Evolutionary conservation across 2,888 invertebrate species (phyloP).

Genomic region (Nasonovia ribisnigri): DNA sequence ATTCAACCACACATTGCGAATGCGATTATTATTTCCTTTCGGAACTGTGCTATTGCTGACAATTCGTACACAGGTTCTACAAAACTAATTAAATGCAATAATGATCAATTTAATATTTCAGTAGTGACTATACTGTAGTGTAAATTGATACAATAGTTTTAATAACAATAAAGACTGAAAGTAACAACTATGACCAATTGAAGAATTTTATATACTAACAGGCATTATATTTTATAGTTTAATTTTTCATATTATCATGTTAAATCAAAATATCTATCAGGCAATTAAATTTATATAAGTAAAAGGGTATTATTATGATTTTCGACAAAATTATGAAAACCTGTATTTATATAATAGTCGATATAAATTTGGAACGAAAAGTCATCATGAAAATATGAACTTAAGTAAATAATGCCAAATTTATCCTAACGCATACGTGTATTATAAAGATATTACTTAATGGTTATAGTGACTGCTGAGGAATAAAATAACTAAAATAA

Average conservation of each 20-base stretch:
- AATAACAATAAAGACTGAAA: constrained; percentile 1
- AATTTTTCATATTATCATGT: background rate
- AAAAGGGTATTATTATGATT: background rate
- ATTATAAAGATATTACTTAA: background rate
- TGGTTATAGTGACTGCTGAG: background rate
- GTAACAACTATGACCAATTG: background rate
- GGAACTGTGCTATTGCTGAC: background rate
- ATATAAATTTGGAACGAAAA: background rate
- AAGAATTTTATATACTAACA: background rate
- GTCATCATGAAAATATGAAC: background rate
- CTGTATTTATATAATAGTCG: background rate
- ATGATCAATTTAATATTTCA: background rate
- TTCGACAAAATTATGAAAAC: background rate
- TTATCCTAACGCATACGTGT: background rate
- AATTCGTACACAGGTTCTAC: background rate
- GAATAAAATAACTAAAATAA: background rate
- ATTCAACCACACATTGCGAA: background rate
- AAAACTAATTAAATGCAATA: background rate
- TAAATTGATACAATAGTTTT: background rate
- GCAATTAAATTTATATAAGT: background rate
- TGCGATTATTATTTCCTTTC: background rate
- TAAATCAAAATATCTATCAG: too few relatives aligned
- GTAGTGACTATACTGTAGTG: too few relatives aligned
- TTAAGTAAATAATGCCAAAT: background rate
- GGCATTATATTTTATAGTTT: background rate